Conservation (phyloP, 2,113 vertebrate species). For the Forbesichthys papilliferus region DNA sequence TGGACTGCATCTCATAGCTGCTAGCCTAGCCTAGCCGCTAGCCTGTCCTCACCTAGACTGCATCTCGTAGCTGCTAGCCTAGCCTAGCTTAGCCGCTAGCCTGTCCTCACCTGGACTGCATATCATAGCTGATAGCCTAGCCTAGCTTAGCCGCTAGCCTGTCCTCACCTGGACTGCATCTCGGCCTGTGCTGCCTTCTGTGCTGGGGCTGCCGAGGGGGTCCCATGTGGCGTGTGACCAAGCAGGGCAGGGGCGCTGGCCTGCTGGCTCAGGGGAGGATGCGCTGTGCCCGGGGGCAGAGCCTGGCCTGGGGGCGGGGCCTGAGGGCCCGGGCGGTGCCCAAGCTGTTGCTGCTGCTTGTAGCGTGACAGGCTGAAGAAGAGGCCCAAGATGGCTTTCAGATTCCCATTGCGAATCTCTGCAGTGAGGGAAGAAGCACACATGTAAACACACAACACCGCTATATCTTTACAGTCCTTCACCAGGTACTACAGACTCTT, state of each 20-base stretch:
- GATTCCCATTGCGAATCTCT: constrained; percentile 99
- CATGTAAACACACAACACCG: too few relatives aligned
- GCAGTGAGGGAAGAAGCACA: constrained; percentile 36
- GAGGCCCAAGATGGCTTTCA: constrained; percentile 97
- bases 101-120: too few relatives aligned
- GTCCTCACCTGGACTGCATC: constrained; percentile 92
- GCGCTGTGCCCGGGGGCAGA: constrained; percentile 59
- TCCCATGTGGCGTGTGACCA: constrained; percentile 71
- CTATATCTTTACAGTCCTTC: too few relatives aligned
- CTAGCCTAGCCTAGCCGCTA: too few relatives aligned
- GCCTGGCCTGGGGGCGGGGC: constrained; percentile 46
- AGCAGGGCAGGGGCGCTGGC: constrained; percentile 72
- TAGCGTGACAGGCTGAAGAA: constrained; percentile 98
- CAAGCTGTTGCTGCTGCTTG: constrained; percentile 94
- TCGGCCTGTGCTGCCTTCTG: constrained; percentile 87
- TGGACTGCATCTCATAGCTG: too few relatives aligned
- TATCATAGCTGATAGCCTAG: too few relatives aligned
- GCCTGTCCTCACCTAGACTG: constrained; percentile 74
- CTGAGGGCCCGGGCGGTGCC: constrained; percentile 72
- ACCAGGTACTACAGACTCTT: too few relatives aligned
- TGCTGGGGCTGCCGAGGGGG: constrained; percentile 66
- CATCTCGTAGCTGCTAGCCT: too few relatives aligned
- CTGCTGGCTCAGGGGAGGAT: constrained; percentile 71
- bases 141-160: neutral
- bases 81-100: neutral